Base-by-base conservation (phyloP, 2,797 vertebrate genomes). In the Antennarius maculatus region DNA sequence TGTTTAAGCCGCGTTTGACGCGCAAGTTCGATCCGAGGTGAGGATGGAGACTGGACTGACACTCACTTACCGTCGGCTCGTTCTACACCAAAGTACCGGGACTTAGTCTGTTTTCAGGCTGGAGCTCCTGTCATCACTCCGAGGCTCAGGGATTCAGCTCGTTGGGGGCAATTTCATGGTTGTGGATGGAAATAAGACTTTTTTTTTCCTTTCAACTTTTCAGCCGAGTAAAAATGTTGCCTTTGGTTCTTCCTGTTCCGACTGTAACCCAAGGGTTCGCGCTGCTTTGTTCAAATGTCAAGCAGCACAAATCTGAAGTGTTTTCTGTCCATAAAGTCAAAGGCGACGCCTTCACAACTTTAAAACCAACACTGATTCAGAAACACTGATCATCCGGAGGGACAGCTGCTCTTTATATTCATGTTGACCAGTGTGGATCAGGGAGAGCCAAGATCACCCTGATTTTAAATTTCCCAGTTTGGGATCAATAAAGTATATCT, bases 291-390 rank as follows among this genome's bases (percentile, higher is more conserved):
- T 9, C 15, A 14, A 8, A 37, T 50, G 10, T 47, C 31, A 34
- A 34, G 31, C 2, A 8, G 31, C 31, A 34, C 7, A 34, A 34
- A 5, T 34, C 31, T 8, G 0, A 6, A n/a, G 3, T 45, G 51
- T 63, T 5, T 17, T 46, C n/a, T n/a, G 11, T 18, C 31, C 39
- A 2, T 48, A 69, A 58, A 31, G 23, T 53, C 65, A 53, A 55
- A 69, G 79, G 66, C 69, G 74, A 71, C 84, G 71, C 79, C 77
- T 31, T 17, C 29, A 2, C n/a, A 81, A 77, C 61, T 81, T 82
- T 58, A 7, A 37, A 29, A 31, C 27, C 2, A 43, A 9, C n/a
- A 27, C 1, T 27, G 18, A 0, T 3, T 2, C 17, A 50, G 17
- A 41, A 13, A 29, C 54, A 41, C 31, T 39, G 37, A 42, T 13